phyloP scores from a whole-genome alignment of 2,797 vertebrate species.

The Intellagama lesueurii region DNA sequence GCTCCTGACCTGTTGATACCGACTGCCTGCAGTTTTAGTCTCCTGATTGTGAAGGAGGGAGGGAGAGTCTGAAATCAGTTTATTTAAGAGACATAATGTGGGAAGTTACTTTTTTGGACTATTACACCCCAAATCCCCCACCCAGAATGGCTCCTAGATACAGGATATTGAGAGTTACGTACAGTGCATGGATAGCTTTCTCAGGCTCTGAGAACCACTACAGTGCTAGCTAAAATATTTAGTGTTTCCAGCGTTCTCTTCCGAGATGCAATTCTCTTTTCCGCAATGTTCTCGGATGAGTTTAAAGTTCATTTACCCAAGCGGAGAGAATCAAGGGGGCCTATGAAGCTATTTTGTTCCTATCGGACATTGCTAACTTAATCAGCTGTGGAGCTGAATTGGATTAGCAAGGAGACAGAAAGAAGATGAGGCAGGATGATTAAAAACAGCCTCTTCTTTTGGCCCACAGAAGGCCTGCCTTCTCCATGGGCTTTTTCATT shows the following conservation, averaged over 20 bases:
- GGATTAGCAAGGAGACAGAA: constrained; percentile 9
- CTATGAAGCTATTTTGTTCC: background rate
- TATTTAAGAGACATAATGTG: too few relatives aligned
- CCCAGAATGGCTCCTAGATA: too few relatives aligned
- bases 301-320: background rate
- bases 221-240: background rate
- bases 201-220: background rate
- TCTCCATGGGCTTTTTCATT: background rate
- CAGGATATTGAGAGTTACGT: too few relatives aligned
- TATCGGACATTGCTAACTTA: background rate
- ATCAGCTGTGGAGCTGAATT: background rate
- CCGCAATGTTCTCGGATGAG: background rate
- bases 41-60: too few relatives aligned
- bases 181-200: too few relatives aligned
- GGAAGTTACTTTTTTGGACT: too few relatives aligned
- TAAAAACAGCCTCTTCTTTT: background rate
- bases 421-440: background rate
- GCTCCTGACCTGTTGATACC: too few relatives aligned
- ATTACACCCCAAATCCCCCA: too few relatives aligned
- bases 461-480: background rate
- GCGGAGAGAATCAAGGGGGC: background rate
- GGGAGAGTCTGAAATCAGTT: too few relatives aligned
- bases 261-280: background rate
- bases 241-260: background rate
- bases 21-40: too few relatives aligned